These are phyloP conservation scores for Oreonectes daqikongensis DNA, from an alignment of 2,797 vertebrate genomes.

Conservation along the genomic window DNA sequence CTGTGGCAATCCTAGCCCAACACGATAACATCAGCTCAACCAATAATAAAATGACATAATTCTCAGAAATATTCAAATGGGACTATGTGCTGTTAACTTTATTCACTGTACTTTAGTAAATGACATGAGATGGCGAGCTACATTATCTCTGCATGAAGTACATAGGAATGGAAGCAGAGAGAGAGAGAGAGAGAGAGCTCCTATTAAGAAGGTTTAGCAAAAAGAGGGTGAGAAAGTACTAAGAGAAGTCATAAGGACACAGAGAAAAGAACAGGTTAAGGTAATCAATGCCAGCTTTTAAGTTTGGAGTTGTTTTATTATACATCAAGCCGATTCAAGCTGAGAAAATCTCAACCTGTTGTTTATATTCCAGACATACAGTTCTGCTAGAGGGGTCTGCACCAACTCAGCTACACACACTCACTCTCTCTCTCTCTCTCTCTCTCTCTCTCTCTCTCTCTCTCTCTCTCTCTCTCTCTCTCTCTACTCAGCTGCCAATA, in stretches of 20 bases:
- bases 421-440: neutral
- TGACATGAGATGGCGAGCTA: no score
- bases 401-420: neutral
- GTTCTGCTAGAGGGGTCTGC: constrained; percentile 18
- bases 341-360: constrained; percentile 10
- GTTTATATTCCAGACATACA: constrained; percentile 20
- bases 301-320: neutral
- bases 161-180: no score
- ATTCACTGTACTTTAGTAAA: no score
- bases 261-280: neutral
- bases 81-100: no score
- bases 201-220: no score
- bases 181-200: no score
- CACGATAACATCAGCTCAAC: no score
- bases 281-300: constrained; percentile 6
- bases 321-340: constrained; percentile 15
- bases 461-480: neutral
- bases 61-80: no score
- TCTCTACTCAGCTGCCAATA: neutral
- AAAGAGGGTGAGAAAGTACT: neutral
- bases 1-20: no score
- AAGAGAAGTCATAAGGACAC: constrained; percentile 1
- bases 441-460: neutral
- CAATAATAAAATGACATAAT: no score
- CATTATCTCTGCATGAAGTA: no score